Evolutionary conservation across 2,888 invertebrate species (phyloP), one percentile per base, ranked within the genome.

Genomic region (Apocheima hispidaria): DNA sequence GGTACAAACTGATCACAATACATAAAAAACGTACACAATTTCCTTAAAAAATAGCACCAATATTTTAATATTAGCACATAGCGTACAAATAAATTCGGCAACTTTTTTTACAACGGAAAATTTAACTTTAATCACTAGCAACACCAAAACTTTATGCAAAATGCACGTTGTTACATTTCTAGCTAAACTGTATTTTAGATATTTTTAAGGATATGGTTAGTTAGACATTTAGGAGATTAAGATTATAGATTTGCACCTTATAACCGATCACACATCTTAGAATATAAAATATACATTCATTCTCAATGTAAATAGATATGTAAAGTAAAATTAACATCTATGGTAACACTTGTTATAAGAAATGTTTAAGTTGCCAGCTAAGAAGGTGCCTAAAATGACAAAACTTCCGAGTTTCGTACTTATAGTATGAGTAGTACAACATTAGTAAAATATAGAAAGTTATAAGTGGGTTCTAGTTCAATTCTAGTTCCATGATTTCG

Each of bases 21-120:
- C 78, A 82, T 78, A 80, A 75, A 79, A 82, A 82, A 71, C 74
- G 78, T 82, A 81, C 80, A 79, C 78, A 77, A 74, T 75, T 74
- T 81, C 73, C 68, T 72, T 73, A 66, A 71, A 88, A 87, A 90
- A 90, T 92, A 92, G 92, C 91, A 92, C 91, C 92, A 91, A 90
- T 87, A 86, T 84, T 82, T 74, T 81, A 86, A 88, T 87, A 87
- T 87, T 81, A 88, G 88, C 84, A 85, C 83, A 80, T 82, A 73
- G 78, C 69, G 77, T 77, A 75, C 78, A 78, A 74, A 65, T 68
- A 70, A 77, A 73, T 69, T 43, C 74, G 78, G 78, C 78, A 81
- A 81, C 79, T 81, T 77, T 78, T 67, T 70, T 54, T 51, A 53
- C 9, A 30, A 50, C 56, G 69, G 59, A 66, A 72, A 78, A 79